Percentiles rank a stretch among this genome's conserved stretches.
Conservation (phyloP, 2,797 vertebrate genomes). For the Rhabdophis nuchalis region DNA sequence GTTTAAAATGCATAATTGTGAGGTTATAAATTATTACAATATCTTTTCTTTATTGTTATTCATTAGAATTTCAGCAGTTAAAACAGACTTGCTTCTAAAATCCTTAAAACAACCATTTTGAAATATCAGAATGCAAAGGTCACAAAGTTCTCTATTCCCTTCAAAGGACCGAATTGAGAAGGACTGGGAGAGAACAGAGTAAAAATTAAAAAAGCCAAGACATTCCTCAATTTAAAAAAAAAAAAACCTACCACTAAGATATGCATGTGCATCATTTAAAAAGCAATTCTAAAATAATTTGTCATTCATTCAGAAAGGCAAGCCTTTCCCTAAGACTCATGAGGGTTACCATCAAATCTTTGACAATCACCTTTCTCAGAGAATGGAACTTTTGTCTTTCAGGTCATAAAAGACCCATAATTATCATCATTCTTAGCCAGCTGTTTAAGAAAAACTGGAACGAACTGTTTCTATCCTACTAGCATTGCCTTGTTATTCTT, state of each 20-base stretch:
- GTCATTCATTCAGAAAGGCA: not conserved
- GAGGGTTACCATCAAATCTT: not conserved
- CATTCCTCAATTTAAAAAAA: not conserved
- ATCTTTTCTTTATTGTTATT: not conserved
- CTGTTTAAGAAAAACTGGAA: not conserved
- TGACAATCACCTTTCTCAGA: not conserved
- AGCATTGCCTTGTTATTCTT: slow-evolving; percentile 2
- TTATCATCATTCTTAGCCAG: not conserved
- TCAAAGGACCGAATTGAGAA: not conserved
- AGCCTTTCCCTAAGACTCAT: not conserved
- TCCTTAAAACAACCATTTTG: not conserved
- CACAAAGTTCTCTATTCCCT: not conserved
- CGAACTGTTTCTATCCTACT: not conserved
- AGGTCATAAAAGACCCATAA: not conserved
- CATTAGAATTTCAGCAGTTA: not conserved
- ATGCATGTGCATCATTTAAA: not conserved
- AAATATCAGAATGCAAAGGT: not conserved
- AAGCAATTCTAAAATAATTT: not conserved
- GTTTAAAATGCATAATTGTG: not conserved
- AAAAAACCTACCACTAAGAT: not conserved
- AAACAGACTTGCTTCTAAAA: not conserved
- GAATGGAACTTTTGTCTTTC: not conserved
- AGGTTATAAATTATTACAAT: not conserved
- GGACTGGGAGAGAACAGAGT: not conserved
- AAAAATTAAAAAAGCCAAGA: not conserved